Conservation (phyloP, 1,140 invertebrate species). For the Diachasmimorpha longicaudata region DNA sequence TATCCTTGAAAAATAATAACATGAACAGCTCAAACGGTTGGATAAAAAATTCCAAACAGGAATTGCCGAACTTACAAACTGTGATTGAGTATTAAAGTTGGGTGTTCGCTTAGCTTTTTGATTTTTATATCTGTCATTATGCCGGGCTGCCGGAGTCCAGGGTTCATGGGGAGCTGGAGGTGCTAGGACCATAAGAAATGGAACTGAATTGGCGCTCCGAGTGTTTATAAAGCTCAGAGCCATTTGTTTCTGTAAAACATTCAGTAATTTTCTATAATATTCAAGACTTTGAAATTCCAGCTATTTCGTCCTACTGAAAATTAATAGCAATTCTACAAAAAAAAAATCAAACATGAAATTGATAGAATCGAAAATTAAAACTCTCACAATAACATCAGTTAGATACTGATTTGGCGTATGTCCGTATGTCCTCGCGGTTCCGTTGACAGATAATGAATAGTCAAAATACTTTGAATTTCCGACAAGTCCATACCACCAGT, state of each 20-base stretch:
- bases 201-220: conserved; percentile 46
- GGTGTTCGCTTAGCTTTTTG: conserved; percentile 70
- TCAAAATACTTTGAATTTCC: conserved; percentile 90
- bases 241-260: conserved; percentile 61
- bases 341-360: too few species aligned
- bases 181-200: conserved; percentile 85
- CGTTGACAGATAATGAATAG: conserved; percentile 86
- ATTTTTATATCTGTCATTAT: conserved; percentile 68
- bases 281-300: too few species aligned
- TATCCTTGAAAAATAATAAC: conserved; percentile 64
- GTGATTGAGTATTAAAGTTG: conserved; percentile 73
- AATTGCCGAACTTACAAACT: conserved; percentile 46
- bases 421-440: conserved; percentile 67
- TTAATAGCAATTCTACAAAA: too few species aligned
- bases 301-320: too few species aligned
- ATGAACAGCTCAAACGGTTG: neutral
- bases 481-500: conserved; percentile 78
- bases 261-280: neutral
- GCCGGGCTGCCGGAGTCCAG: conserved; percentile 79
- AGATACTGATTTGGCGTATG: conserved; percentile 71
- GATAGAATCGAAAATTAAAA: neutral
- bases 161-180: conserved; percentile 86
- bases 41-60: conserved; percentile 15
- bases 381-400: conserved; percentile 83
- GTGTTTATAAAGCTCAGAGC: conserved; percentile 67